Evolutionary conservation across 2,888 invertebrate species (phyloP).

Genomic region (Lymantria monacha): DNA sequence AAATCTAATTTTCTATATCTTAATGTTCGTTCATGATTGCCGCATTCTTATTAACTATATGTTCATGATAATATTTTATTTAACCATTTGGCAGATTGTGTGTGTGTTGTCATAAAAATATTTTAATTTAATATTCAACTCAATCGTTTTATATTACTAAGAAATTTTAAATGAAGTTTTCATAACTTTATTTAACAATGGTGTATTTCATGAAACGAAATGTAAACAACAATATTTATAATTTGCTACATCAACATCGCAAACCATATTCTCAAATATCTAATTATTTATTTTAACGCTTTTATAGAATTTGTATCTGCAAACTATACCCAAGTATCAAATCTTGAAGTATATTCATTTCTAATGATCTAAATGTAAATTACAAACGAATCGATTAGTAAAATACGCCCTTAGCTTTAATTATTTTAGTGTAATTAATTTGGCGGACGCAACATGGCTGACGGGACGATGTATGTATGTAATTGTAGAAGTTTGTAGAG

Average conservation of each 20-base stretch:
- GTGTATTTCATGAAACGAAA: too few relatives aligned
- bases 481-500: slow-evolving; percentile 71
- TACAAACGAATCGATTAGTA: slow-evolving; percentile 11
- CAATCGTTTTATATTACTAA: too few relatives aligned
- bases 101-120: slow-evolving; percentile 19
- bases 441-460: slow-evolving; percentile 60
- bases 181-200: too few relatives aligned
- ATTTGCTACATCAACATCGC: too few relatives aligned
- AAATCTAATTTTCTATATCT: slow-evolving; percentile 21
- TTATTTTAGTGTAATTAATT: slow-evolving; percentile 72
- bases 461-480: slow-evolving; percentile 63
- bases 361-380: slow-evolving; percentile 1
- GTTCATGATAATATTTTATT: slow-evolving; percentile 16
- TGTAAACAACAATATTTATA: too few relatives aligned
- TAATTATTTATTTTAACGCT: too few relatives aligned
- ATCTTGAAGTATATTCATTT: too few relatives aligned
- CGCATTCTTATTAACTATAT: slow-evolving; percentile 23
- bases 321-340: too few relatives aligned
- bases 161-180: too few relatives aligned
- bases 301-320: too few relatives aligned
- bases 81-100: slow-evolving; percentile 24
- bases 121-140: not conserved
- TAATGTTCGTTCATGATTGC: slow-evolving; percentile 26
- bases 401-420: slow-evolving; percentile 57
- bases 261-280: too few relatives aligned